Conservation (phyloP, 2,888 invertebrate species). For the Myopa testacea region DNA sequence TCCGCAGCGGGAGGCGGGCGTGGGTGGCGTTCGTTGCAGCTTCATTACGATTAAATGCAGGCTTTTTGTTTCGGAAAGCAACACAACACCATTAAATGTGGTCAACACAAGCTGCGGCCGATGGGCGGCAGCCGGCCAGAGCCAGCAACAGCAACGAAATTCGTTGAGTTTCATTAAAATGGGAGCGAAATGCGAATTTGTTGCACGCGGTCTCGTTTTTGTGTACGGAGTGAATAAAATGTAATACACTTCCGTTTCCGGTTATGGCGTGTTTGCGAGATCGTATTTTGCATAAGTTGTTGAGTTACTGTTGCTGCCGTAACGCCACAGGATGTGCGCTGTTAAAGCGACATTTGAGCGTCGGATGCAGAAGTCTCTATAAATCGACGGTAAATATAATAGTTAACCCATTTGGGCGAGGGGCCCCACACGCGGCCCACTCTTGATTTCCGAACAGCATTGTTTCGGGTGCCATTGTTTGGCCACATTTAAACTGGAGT, state of each 20-base stretch:
- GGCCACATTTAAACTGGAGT: not conserved
- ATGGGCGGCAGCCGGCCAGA: not conserved
- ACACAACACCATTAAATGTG: slow-evolving; percentile 25
- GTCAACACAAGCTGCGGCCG: slow-evolving; percentile 21
- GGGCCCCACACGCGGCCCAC: not conserved
- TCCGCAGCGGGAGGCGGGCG: not conserved
- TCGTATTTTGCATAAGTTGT: not conserved
- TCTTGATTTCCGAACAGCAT: not conserved
- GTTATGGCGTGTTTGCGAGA: not conserved
- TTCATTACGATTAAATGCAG: slow-evolving; percentile 10
- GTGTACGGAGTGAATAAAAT: slow-evolving; percentile 32
- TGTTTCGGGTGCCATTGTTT: not conserved
- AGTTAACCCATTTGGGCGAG: not conserved
- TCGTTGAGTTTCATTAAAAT: slow-evolving; percentile 20
- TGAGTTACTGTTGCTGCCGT: not conserved
- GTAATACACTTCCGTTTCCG: slow-evolving; percentile 42
- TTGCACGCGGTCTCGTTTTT: slow-evolving; percentile 7
- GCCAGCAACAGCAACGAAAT: not conserved
- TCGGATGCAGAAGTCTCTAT: not conserved
- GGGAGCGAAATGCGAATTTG: slow-evolving; percentile 10
- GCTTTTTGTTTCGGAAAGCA: not conserved
- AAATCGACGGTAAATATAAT: not conserved
- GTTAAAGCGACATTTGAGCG: not conserved
- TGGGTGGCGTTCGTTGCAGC: not conserved
- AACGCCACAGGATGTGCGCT: not conserved